phyloP scores from a whole-genome alignment of 2,113 vertebrate species.

The Setophaga coronata region DNA sequence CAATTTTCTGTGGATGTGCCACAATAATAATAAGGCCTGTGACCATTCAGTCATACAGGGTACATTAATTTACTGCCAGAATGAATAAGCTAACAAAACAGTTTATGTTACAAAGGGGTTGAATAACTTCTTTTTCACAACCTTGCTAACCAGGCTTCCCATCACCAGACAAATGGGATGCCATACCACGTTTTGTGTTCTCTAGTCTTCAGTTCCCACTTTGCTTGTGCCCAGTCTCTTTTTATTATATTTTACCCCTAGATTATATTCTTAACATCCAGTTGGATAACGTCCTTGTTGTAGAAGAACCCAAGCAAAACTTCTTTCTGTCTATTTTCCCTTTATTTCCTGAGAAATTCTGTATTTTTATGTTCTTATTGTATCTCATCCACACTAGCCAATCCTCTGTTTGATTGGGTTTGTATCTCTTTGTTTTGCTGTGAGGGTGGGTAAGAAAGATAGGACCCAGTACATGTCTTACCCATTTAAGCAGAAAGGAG shows the following conservation, averaged over 20 bases:
- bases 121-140: background rate
- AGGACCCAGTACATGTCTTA: background rate
- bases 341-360: background rate
- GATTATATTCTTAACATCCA: background rate
- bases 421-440: background rate
- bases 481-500: background rate
- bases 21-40: background rate
- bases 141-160: background rate
- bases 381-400: background rate
- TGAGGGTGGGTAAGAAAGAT: background rate
- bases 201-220: background rate
- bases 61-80: slow-evolving; percentile 17
- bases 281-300: background rate
- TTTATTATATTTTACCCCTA: background rate
- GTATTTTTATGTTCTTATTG: background rate
- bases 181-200: background rate
- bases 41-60: background rate
- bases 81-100: background rate
- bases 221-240: background rate
- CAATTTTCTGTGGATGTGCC: background rate
- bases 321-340: background rate
- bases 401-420: background rate
- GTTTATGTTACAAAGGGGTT: background rate
- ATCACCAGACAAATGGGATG: background rate
- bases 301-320: background rate